Evolutionary conservation across 2,113 vertebrate genomes (phyloP), one percentile per base, ranked within the genome.

Genomic region (Ovibos moschatus): DNA sequence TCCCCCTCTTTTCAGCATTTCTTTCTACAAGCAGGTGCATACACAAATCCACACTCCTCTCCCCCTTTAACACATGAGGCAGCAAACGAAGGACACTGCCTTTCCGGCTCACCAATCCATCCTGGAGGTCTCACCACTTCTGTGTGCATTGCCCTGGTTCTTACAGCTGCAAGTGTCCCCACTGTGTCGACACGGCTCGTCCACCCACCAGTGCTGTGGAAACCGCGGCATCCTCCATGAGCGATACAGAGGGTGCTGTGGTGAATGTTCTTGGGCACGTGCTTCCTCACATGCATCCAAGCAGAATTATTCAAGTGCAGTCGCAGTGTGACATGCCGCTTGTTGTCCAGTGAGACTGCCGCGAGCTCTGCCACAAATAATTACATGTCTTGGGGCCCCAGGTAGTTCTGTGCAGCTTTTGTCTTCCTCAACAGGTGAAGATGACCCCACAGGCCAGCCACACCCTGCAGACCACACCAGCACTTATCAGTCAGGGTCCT

Each of bases 251-350:
- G 12, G 33, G 4, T 2, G 1, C 55, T 1, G 15, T 25, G 7
- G 14, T 15, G 23, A 36, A 19, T 12, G 0, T 1, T 25, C 30
- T 16, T 6, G 6, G 19, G 30, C 55, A 12, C 1, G 1, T 2
- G 47, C 3, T 16, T 11, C 82, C 8, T 7, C 13, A n/a, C 16
- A 1, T 0, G 16, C 5, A 57, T 45, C 57, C 27, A 17, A 19
- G 28, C 21, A 13, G 88, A 50, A 51, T 10, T 19, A 11, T 2
- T n/a, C 16, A 30, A 11, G 4, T 16, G 25, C 55, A 40, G 16
- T 23, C 27, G 5, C 7, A 6, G 5, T 6, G 17, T 6, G 5
- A 15, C 1, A 1, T 33, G n/a, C 17, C 4, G 11, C 8, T 2
- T 4, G 50, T 16, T 43, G 60, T 33, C 45, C 47, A 1, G 64